Evolutionary conservation across 2,113 vertebrate genomes (phyloP).

Genomic region (Hemiprocne comata): DNA sequence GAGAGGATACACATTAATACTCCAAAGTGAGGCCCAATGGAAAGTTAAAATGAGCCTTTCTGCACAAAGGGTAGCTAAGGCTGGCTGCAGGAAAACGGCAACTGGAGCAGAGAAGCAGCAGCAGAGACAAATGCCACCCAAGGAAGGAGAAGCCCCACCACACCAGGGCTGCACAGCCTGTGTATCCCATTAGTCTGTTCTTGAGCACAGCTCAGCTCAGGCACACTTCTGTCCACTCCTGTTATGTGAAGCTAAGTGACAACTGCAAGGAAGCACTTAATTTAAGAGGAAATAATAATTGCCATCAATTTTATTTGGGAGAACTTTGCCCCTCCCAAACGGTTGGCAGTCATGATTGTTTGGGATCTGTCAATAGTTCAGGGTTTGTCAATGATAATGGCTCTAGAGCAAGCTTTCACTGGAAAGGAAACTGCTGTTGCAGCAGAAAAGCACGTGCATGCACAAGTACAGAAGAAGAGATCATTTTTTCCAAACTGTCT

Average conservation of each 20-base stretch:
- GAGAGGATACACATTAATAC: background rate
- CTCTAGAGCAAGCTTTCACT: background rate
- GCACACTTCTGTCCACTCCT: background rate
- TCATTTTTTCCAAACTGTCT: slow-evolving; percentile 47
- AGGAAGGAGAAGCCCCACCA: background rate
- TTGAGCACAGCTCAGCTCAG: background rate
- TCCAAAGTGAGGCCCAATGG: background rate
- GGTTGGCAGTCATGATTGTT: background rate
- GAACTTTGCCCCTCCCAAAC: background rate
- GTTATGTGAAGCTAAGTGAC: background rate
- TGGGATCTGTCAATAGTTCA: slow-evolving; percentile 7
- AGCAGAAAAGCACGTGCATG: slow-evolving; percentile 1
- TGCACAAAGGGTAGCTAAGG: background rate
- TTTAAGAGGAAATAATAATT: background rate
- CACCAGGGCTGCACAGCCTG: background rate
- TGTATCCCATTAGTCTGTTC: background rate
- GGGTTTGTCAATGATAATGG: background rate
- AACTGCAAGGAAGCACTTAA: background rate
- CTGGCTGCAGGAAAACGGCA: background rate
- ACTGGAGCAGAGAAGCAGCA: background rate
- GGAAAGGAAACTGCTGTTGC: slow-evolving; percentile 39
- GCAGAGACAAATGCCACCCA: background rate
- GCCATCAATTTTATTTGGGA: background rate
- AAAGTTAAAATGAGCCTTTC: background rate
- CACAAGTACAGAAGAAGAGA: background rate